Conservation (phyloP, 2,888 invertebrate genomes). For the Graphium colonna region DNA sequence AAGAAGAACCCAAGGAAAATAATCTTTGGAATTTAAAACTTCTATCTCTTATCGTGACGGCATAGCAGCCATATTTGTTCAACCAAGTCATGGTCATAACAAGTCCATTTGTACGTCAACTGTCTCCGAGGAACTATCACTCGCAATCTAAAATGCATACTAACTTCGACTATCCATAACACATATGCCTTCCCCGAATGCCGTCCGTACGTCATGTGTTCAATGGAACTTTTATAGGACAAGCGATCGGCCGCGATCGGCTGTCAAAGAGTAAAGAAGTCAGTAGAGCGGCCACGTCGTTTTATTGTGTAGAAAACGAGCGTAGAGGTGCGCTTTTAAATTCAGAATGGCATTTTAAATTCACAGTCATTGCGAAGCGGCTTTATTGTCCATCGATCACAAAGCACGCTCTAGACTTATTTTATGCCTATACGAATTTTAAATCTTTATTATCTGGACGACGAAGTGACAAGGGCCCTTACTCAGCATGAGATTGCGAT, state of each 20-base stretch:
- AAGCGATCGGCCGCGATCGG: conserved; percentile 21
- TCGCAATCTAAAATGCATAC: conserved; percentile 27
- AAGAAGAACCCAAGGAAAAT: too few relatives aligned
- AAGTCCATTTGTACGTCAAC: not conserved
- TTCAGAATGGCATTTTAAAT: conserved; percentile 7
- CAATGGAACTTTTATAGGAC: conserved; percentile 26
- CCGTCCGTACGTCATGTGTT: conserved; percentile 27
- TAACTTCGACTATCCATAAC: conserved; percentile 31
- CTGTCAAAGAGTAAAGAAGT: conserved; percentile 23
- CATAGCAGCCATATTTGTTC: too few relatives aligned
- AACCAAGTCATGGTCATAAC: not conserved
- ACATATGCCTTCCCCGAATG: conserved; percentile 34
- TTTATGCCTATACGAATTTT: conserved; percentile 22
- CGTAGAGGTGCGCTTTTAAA: conserved; percentile 21
- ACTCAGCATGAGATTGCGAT: conserved; percentile 27
- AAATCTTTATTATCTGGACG: conserved; percentile 24
- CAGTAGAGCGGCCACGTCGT: conserved; percentile 18
- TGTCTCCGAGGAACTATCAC: conserved; percentile 5
- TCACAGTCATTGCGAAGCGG: conserved; percentile 17
- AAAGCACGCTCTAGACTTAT: conserved; percentile 10
- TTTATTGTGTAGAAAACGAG: conserved; percentile 13
- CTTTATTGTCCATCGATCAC: conserved; percentile 25
- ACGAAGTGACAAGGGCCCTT: conserved; percentile 22
- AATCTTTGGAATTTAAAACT: too few relatives aligned
- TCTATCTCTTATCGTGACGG: too few relatives aligned